Base-by-base conservation (phyloP, 2,113 vertebrate species). In the Ramphastos sulfuratus region DNA sequence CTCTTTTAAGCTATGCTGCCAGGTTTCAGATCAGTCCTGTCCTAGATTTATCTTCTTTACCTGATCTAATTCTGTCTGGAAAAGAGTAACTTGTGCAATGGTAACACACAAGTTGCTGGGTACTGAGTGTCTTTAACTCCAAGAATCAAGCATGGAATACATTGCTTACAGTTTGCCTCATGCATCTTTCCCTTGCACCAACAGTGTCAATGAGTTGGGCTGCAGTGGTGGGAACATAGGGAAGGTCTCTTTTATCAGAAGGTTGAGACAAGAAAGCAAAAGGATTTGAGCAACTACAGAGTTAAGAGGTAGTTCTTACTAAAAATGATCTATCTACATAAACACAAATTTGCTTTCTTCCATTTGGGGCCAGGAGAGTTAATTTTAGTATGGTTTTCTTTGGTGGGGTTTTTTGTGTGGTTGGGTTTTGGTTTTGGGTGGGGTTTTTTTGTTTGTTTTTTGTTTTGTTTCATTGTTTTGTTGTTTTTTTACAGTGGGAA, bases 161-260 rank as follows among this genome's bases (percentile, higher is more conserved):
- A 4, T 67, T 72, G 44, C 23, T 59, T 39, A 25, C 15, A 4
- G 0, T 56, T 63, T 85, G 37, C 19, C 30, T 85, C 4, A 1
- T 24, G 7, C 30, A 3, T 31, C 55, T 59, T 30, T 42, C 15
- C 20, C 17, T 58, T 77, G n/a, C 24, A 30, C 7, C n/a, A 13
- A 66, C 58, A 0, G 0, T 27, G 31, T 74, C 33, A 52, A 2
- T 87, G 61, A 13, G 1, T 64, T 71, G 48, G 59, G 14, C 48
- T 87, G 66, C 54, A 46, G 35, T 13, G 60, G 28, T 63, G 10
- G 31, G 42, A 69, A 21, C 3, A 1, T 18, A 46, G 44, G 23
- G 67, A 33, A 61, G 24, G 9, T 55, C 19, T 50, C 20, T 55
- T 46, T 25, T 66, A 63, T 37, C 12, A 17, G 46, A 35, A 46